phyloP scores from a whole-genome alignment of 2,797 vertebrate species.

The Muraenolepis orangiensis region DNA sequence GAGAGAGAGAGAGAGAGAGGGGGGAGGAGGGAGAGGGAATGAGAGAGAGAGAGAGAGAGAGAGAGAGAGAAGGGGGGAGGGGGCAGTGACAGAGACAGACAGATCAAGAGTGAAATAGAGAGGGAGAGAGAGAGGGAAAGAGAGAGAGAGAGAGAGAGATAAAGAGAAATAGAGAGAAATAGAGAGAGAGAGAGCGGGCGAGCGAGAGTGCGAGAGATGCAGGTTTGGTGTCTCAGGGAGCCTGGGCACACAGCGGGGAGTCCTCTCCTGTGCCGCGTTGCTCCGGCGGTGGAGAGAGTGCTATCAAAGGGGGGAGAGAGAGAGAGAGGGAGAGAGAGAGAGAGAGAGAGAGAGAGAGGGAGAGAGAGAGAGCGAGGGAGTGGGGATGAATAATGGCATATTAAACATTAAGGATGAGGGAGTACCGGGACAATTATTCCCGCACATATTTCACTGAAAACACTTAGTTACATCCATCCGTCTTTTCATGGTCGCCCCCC shows the following conservation, averaged over 20 bases:
- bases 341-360: conserved; percentile 16
- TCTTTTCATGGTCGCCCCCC: conserved; percentile 47
- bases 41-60: conserved; percentile 9
- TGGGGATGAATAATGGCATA: conserved; percentile 64
- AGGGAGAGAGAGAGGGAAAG: conserved; percentile 11
- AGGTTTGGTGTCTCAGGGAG: conserved; percentile 27
- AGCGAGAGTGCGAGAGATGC: conserved; percentile 11
- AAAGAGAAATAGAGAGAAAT: conserved; percentile 11
- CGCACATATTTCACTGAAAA: conserved; percentile 72
- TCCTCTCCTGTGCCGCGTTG: conserved; percentile 32
- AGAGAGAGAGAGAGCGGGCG: conserved; percentile 9
- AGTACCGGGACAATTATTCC: conserved; percentile 70
- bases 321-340: conserved; percentile 24
- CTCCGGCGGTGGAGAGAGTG: conserved; percentile 28
- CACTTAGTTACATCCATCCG: conserved; percentile 60
- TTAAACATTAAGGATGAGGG: conserved; percentile 72
- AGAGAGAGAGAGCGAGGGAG: conserved; percentile 21
- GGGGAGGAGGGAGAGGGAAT: conserved; percentile 14
- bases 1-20: conserved; percentile 20
- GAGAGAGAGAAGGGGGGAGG: conserved; percentile 1
- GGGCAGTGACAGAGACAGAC: conserved; percentile 16
- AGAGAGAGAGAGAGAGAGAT: not conserved
- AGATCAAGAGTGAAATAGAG: conserved; percentile 11
- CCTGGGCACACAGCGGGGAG: conserved; percentile 19
- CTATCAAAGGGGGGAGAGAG: conserved; percentile 8